Evolutionary conservation across 35 echinoderm and acorn worm species (phyloP), one percentile per base, ranked within the genome.

Genomic region (Apostichopus japonicus): DNA sequence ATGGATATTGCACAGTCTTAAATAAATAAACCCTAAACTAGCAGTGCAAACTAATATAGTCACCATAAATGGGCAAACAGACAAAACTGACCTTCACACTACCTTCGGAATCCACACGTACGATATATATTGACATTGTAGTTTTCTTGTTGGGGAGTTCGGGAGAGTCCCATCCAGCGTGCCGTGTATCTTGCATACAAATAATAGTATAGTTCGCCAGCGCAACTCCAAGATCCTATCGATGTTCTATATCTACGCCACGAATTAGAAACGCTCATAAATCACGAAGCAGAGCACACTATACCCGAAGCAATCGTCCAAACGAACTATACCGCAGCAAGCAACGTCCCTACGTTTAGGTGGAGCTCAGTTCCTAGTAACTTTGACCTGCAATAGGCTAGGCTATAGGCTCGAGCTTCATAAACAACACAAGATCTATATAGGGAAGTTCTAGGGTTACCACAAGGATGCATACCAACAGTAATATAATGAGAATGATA

Each of bases 11-110:
- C 81, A 84, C 81, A 84, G 54, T 17, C 54, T 58, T 84, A 55
- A 84, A 84, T 84, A 84, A 84, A 84, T 84, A 84, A 23, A 58
- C 54, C 55, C 15, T 75, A 67, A 15, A 58, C 81, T 16, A 57
- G 56, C 56, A 57, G 23, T n/a, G 81, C 81, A 84, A 57, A 84
- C 54, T 61, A 44, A 19, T 67, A 67, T 84, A 84, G 53, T 57
- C 56, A 57, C 81, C 81, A 57, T 16, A 21, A 84, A 84, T 57
- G 54, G 21, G 81, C 81, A 84, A 84, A 84, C 55, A 84, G 53
- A 84, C 81, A 84, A 84, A 16, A 84, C 81, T 84, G 81, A 84
- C 81, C 81, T 84, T 84, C 56, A 55, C 57, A n/a, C 81, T 51
- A 58, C 54, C 15, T 75, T 21, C 71, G n/a, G 71, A 7, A 75